Conservation (phyloP, 2,113 vertebrate genomes). For the Pterocles orientalis region DNA sequence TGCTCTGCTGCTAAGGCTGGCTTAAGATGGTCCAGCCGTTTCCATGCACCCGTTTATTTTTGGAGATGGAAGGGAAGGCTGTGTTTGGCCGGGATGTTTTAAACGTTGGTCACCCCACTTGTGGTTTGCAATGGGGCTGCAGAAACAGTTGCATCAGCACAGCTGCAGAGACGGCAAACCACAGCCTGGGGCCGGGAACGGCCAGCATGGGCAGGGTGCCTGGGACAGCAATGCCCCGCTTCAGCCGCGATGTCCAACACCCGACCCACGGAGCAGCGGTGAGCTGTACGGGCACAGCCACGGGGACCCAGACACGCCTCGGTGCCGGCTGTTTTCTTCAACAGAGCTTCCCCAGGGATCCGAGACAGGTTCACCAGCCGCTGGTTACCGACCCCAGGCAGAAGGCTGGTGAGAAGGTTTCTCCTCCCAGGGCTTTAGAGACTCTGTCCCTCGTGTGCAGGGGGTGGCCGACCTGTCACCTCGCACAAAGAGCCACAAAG, state of each 20-base stretch:
- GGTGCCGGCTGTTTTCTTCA: rapidly evolving
- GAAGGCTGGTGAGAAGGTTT: neutral
- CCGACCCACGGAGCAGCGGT: rapidly evolving
- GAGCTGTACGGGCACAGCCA: neutral
- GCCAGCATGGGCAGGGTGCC: neutral
- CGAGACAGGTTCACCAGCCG: neutral
- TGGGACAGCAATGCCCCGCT: rapidly evolving
- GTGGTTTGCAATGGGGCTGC: neutral
- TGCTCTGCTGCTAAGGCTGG: neutral
- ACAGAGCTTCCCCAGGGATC: neutral
- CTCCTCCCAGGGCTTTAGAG: neutral
- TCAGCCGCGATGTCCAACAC: neutral
- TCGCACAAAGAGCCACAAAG: neutral
- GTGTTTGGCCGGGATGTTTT: neutral
- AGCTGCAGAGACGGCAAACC: neutral
- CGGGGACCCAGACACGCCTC: rapidly evolving
- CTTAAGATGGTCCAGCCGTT: neutral
- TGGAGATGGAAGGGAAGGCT: neutral
- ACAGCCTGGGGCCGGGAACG: neutral
- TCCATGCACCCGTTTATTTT: neutral
- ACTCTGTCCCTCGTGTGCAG: neutral
- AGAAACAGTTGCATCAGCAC: neutral
- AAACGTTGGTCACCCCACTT: neutral
- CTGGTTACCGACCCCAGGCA: neutral
- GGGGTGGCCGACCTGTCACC: conserved; percentile 6